phyloP scores from a whole-genome alignment of 1,140 invertebrate species.

The Coboldia fuscipes region DNA sequence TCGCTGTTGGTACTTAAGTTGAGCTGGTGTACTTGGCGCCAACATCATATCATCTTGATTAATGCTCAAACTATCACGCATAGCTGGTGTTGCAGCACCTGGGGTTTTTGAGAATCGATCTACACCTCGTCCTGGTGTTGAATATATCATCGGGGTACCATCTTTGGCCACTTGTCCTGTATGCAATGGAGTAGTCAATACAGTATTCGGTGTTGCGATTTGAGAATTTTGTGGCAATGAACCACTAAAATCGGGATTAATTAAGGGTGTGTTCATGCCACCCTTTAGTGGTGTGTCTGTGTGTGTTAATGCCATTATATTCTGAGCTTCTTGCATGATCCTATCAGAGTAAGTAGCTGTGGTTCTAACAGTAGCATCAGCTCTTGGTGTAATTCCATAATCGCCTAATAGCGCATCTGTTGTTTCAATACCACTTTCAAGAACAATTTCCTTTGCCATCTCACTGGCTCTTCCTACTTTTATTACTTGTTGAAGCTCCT shows the following conservation, averaged over 20 bases:
- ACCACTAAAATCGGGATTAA: constrained; percentile 71
- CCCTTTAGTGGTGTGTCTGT: constrained; percentile 95
- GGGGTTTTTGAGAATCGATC: constrained; percentile 14
- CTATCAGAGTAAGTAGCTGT: constrained; percentile 53
- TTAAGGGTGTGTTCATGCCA: constrained; percentile 81
- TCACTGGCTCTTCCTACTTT: constrained; percentile 92
- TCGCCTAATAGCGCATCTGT: constrained; percentile 79
- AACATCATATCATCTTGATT: constrained; percentile 69
- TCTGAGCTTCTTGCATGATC: constrained; percentile 85
- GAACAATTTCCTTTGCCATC: constrained; percentile 74
- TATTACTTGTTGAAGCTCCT: constrained; percentile 78
- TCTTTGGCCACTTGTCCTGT: constrained; percentile 13
- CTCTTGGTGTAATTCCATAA: constrained; percentile 67
- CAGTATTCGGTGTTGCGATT: constrained; percentile 82
- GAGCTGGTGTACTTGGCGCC: constrained; percentile 37
- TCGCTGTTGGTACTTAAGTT: constrained; percentile 38
- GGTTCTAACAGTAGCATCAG: constrained; percentile 64
- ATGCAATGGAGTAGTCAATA: constrained; percentile 82
- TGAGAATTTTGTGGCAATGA: constrained; percentile 50
- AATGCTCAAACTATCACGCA: constrained; percentile 88
- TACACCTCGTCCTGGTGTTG: constrained; percentile 22
- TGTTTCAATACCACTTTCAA: constrained; percentile 56
- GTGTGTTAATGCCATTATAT: constrained; percentile 93
- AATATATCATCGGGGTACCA: constrained; percentile 25
- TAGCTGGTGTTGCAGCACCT: constrained; percentile 19